Conservation (phyloP, 1,140 invertebrate genomes). For the Drosophila equinoxialis region DNA sequence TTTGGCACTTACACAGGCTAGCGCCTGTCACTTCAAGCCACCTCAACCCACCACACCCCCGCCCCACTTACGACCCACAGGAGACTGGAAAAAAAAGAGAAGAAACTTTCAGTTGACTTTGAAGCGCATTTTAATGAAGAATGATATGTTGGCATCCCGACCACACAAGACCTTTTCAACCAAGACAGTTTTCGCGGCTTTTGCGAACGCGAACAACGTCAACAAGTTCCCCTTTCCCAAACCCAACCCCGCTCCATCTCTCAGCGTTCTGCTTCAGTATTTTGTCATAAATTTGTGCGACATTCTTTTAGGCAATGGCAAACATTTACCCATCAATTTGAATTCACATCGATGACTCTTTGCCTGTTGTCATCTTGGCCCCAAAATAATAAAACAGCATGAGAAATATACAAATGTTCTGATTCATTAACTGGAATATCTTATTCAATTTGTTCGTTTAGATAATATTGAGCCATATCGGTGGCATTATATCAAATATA, state of each 20-base stretch:
- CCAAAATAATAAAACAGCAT: too few relatives aligned
- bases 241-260: background rate
- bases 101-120: conserved; percentile 63
- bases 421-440: conserved; percentile 2
- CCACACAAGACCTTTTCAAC: conserved; percentile 48
- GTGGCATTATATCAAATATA: background rate
- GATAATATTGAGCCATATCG: background rate
- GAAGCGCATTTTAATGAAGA: conserved; percentile 81
- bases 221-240: conserved; percentile 35
- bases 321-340: conserved; percentile 37
- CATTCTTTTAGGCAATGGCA: conserved; percentile 15
- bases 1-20: conserved; percentile 81
- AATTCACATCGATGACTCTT: conserved; percentile 31
- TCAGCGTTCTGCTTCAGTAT: conserved; percentile 11
- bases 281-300: conserved; percentile 22
- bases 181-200: conserved; percentile 75
- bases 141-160: conserved; percentile 76
- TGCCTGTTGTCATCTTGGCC: background rate
- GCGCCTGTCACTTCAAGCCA: conserved; percentile 67
- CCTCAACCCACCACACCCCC: conserved; percentile 33
- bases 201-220: conserved; percentile 48
- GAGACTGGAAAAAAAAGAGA: background rate
- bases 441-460: background rate
- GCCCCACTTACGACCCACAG: background rate
- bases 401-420: too few relatives aligned